Evolutionary conservation across 2,888 invertebrate species (phyloP), one percentile per base, ranked within the genome.

Genomic region (Phlogophora meticulosa): DNA sequence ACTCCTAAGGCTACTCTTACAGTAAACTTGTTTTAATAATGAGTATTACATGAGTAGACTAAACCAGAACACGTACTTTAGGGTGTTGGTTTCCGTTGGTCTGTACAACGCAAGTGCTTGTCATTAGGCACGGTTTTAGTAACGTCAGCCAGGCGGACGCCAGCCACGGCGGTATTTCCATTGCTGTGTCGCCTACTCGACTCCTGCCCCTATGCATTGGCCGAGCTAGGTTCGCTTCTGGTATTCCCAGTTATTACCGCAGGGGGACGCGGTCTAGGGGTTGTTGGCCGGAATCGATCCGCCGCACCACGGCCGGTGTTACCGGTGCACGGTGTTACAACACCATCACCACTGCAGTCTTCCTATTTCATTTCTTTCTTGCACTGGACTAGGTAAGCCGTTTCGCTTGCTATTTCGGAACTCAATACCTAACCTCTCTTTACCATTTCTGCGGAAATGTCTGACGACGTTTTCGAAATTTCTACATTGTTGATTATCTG

Each of bases 251-350:
- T 91, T 91, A 93, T 90, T 91, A 92, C 90, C 82, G 91, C 89
- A 91, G 89, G 92, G 93, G 93, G 92, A 89, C 86, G 88, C 82
- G 85, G 86, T 82, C 83, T 87, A 88, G 93, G 85, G 95, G 94
- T 94, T 94, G 94, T 93, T 94, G 94, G 90, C 94, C 94, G 90
- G 84, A 77, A 95, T 95, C 94, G 95, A 95, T 94, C 89, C 89
- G 85, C 87, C 90, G 90, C 90, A 91, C 88, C 91, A 91, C 88
- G 75, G 85, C 81, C 83, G 81, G 82, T 90, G 90, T 90, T 91
- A 91, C 88, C 91, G 87, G 90, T 93, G 92, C 91, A 93, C 90
- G 88, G 85, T 91, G 92, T 92, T 93, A 93, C 89, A 82, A 83
- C 88, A 90, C 87, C 89, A 89, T 88, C 86, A 86, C 81, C 84